A percentile compares a stretch with the other conserved stretches of the same genome.
phyloP scores from a whole-genome alignment of 2,888 invertebrate species.

The Agriopis leucophaearia region DNA sequence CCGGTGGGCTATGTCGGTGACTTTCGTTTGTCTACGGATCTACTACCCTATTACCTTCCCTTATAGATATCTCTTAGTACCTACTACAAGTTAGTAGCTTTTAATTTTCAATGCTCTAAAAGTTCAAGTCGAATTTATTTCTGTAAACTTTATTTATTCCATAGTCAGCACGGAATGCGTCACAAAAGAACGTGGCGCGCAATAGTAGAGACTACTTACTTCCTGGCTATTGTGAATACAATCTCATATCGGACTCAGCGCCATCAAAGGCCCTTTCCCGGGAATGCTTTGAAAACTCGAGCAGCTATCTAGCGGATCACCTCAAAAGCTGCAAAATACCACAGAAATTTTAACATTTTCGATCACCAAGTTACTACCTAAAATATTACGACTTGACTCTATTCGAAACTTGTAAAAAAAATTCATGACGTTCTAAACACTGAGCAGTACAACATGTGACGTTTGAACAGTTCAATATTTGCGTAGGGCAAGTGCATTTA shows the following conservation, averaged over 20 bases:
- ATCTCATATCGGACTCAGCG: conserved; percentile 1
- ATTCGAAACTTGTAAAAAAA: too few relatives aligned
- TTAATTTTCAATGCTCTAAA: conserved; percentile 2
- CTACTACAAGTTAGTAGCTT: conserved; percentile 2
- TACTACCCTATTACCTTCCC: conserved; percentile 13
- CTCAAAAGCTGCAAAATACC: neutral
- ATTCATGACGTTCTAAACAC: too few relatives aligned
- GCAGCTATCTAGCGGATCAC: neutral
- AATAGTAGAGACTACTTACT: conserved; percentile 1
- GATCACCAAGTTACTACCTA: neutral
- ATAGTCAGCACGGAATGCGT: conserved; percentile 10
- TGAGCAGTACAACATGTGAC: too few relatives aligned
- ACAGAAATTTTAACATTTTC: neutral
- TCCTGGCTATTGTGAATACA: conserved; percentile 19
- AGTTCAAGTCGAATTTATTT: neutral
- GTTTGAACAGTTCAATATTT: too few relatives aligned
- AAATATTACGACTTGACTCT: too few relatives aligned
- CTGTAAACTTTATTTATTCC: neutral
- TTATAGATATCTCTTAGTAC: neutral
- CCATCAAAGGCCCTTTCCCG: conserved; percentile 3
- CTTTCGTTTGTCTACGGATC: too few relatives aligned
- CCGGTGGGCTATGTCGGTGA: too few relatives aligned
- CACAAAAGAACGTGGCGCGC: neutral
- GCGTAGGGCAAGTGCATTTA: too few relatives aligned
- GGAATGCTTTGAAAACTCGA: neutral